Evolutionary conservation across 2,797 vertebrate genomes (phyloP), one percentile per base, ranked within the genome.

Genomic region (Coluber constrictor): DNA sequence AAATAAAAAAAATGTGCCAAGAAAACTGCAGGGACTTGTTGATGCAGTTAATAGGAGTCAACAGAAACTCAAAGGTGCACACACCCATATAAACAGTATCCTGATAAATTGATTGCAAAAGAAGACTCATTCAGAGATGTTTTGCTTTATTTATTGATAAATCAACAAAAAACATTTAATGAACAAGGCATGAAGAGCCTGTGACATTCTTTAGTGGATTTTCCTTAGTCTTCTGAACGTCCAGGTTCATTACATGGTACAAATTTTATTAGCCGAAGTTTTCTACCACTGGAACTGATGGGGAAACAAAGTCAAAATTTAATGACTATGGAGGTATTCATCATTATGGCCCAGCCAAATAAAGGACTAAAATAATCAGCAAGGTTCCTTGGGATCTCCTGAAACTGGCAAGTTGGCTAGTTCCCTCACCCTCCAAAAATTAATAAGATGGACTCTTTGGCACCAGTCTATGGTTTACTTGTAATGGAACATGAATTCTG

Each of bases 61-160:
- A 61, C 20, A 25, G 23, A 27, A 15, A 61, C 25, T 61, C 23
- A 25, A 10, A 27, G 8, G 60, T 18, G 56, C 56, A 57, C 56
- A 57, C 16, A 18, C 56, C 4, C 56, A 57, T 57, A 57, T 57
- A 18, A 57, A 57, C 16, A 57, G 56, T 57, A 57, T 57, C 56
- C 15, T 18, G 56, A 57, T 57, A 18, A 57, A 18, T 1, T 18
- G 56, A 57, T 57, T 57, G 15, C 27, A 63, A 63, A 63, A 63
- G 61, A 63, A 29, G 27, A 63, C 11, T 63, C 61, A 29, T 29
- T 27, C 27, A 63, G 27, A 63, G 61, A 63, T 92, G 60, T 27
- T 91, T 87, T 60, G 54, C 29, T 87, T 87, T 63, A 6, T 86
- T 91, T 91, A 91, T 91, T 91, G 56, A 83, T 29, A 59, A 83